Evolutionary conservation across 2,888 invertebrate genomes (phyloP).

Genomic region (Pollenia amentaria): DNA sequence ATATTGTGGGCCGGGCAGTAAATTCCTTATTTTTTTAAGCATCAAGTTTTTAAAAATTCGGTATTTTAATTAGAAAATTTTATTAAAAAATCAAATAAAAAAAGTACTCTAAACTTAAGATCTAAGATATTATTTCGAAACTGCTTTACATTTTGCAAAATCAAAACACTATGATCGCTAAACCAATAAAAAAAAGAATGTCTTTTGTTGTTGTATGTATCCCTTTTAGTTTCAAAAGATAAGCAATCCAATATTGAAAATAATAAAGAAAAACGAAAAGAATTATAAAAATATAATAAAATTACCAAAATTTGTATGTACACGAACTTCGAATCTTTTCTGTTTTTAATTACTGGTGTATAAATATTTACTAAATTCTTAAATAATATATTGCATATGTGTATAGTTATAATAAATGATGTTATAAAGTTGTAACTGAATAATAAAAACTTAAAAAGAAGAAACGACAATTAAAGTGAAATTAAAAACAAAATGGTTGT

Average conservation of each 20-base stretch:
- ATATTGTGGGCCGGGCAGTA: too few relatives aligned
- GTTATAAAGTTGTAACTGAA: constrained; percentile 19
- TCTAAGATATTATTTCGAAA: too few relatives aligned
- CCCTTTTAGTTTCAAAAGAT: not conserved
- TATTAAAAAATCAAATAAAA: too few relatives aligned
- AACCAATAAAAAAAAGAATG: not conserved
- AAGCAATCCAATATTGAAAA: constrained; percentile 21
- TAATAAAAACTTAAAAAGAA: constrained; percentile 28
- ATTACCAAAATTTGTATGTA: constrained; percentile 21
- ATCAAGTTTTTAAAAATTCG: too few relatives aligned
- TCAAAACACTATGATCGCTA: too few relatives aligned
- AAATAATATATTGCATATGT: constrained; percentile 32
- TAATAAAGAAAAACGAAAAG: not conserved
- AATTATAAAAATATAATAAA: not conserved
- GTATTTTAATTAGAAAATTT: too few relatives aligned
- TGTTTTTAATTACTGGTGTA: not conserved
- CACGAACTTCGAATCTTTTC: constrained; percentile 5
- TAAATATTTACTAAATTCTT: constrained; percentile 29
- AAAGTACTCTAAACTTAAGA: too few relatives aligned
- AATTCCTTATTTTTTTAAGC: too few relatives aligned
- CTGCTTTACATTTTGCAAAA: too few relatives aligned
- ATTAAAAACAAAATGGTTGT: constrained; percentile 7
- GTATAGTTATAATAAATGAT: constrained; percentile 1
- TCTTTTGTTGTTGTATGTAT: constrained; percentile 4
- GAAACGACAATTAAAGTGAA: not conserved